Percentiles rank a stretch among this genome's conserved stretches.
These are phyloP conservation scores for Chloropsis hardwickii DNA, from an alignment of 2,113 vertebrate species.

Conservation along the genomic window DNA sequence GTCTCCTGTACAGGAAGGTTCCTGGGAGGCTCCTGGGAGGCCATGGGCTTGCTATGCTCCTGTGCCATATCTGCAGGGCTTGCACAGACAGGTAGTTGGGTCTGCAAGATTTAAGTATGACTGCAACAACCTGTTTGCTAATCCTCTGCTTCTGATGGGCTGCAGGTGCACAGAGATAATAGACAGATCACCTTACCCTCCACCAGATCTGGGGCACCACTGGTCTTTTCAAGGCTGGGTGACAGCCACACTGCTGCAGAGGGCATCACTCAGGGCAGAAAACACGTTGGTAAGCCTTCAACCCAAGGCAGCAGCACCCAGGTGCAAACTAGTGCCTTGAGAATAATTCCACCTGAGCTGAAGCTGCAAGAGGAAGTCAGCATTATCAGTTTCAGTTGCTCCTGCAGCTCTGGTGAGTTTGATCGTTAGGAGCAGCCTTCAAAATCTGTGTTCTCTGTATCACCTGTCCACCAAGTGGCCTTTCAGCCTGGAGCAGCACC, in stretches of 20 bases:
- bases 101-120: not conserved
- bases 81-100: not conserved
- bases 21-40: not conserved
- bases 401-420: not conserved
- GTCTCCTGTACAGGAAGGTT: not conserved
- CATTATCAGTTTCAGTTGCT: not conserved
- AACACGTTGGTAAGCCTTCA: not conserved
- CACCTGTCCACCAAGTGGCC: not conserved
- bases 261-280: not conserved
- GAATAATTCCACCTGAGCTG: not conserved
- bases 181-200: not conserved
- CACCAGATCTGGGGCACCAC: not conserved
- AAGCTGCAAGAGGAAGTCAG: not conserved
- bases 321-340: not conserved
- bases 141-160: not conserved
- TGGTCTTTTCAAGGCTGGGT: not conserved
- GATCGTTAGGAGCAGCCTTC: not conserved
- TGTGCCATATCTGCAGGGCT: not conserved
- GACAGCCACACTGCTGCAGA: accelerated
- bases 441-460: not conserved
- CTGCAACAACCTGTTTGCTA: not conserved
- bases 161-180: not conserved
- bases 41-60: not conserved
- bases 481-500: not conserved
- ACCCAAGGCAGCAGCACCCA: not conserved